Evolutionary conservation across 1,140 invertebrate genomes (phyloP).

Genomic region (Bathynomus jamesi): DNA sequence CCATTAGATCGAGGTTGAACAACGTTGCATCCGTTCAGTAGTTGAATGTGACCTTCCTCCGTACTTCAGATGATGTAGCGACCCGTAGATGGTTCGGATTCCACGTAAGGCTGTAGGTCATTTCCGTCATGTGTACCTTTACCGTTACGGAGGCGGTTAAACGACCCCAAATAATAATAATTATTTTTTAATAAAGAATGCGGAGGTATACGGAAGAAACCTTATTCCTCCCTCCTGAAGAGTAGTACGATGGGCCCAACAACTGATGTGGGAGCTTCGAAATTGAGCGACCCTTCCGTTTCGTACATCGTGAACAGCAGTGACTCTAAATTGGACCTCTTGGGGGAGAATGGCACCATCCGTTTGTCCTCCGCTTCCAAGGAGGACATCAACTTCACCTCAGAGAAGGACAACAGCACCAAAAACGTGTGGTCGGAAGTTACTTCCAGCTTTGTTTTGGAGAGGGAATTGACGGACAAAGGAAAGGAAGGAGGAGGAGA

Average conservation of each 20-base stretch:
- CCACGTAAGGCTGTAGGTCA: no score
- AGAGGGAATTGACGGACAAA: slow-evolving; percentile 26
- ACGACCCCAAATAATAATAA: no score
- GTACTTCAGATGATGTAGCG: no score
- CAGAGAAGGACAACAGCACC: background rate
- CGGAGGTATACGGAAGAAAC: slow-evolving; percentile 10
- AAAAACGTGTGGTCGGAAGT: background rate
- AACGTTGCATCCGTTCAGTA: no score
- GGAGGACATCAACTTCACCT: background rate
- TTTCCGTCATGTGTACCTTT: background rate
- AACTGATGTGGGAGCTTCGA: slow-evolving; percentile 17
- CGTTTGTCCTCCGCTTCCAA: background rate
- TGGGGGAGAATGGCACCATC: background rate
- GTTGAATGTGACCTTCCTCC: no score
- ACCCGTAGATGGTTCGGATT: no score
- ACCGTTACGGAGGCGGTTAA: no score
- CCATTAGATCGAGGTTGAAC: no score
- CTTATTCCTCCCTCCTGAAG: slow-evolving; percentile 5
- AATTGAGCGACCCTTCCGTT: slow-evolving; percentile 14
- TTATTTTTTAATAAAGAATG: slow-evolving; percentile 8
- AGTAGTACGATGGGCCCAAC: slow-evolving; percentile 8
- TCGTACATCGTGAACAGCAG: background rate
- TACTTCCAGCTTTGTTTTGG: background rate
- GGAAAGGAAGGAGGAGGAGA: background rate
- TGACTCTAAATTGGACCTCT: background rate